A percentile compares a stretch with the other conserved stretches of the same genome.
Conservation (phyloP, 2,888 invertebrate genomes). For the Aspidiotus destructor region DNA sequence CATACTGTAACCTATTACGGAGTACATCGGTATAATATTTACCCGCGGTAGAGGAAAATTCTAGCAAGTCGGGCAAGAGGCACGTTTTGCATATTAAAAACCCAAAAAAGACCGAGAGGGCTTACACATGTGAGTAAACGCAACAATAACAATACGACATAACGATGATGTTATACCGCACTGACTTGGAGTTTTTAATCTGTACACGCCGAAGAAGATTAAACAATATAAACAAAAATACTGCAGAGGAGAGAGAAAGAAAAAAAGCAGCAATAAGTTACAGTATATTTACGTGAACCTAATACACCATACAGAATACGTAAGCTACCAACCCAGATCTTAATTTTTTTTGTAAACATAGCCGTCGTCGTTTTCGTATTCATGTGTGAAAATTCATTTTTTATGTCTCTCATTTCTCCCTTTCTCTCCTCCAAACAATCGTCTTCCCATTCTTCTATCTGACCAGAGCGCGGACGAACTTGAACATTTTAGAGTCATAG, state of each 20-base stretch:
- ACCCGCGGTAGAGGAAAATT: slow-evolving; percentile 8
- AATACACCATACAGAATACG: not conserved
- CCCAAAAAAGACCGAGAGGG: slow-evolving; percentile 1
- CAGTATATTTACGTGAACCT: slow-evolving; percentile 23
- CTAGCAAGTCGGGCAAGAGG: slow-evolving; percentile 12
- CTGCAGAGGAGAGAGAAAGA: not conserved
- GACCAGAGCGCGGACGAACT: too few species aligned
- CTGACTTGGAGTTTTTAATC: not conserved
- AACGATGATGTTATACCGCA: too few species aligned
- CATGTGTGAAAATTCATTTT: slow-evolving; percentile 29
- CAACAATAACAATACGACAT: too few species aligned
- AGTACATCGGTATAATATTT: slow-evolving; percentile 15
- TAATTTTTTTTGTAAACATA: slow-evolving; percentile 26
- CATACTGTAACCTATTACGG: too few species aligned
- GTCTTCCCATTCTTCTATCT: not conserved
- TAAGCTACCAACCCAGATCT: slow-evolving; percentile 30
- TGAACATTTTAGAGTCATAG: too few species aligned
- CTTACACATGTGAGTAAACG: not conserved
- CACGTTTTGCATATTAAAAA: slow-evolving; percentile 30
- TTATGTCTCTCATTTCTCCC: slow-evolving; percentile 1
- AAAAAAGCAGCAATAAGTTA: slow-evolving; percentile 22
- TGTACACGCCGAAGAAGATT: slow-evolving; percentile 21
- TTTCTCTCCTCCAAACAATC: slow-evolving; percentile 9
- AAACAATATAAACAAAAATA: slow-evolving; percentile 1
- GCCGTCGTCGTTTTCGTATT: slow-evolving; percentile 26